phyloP scores from a whole-genome alignment of 2,797 vertebrate genomes.

The Semotilus atromaculatus region DNA sequence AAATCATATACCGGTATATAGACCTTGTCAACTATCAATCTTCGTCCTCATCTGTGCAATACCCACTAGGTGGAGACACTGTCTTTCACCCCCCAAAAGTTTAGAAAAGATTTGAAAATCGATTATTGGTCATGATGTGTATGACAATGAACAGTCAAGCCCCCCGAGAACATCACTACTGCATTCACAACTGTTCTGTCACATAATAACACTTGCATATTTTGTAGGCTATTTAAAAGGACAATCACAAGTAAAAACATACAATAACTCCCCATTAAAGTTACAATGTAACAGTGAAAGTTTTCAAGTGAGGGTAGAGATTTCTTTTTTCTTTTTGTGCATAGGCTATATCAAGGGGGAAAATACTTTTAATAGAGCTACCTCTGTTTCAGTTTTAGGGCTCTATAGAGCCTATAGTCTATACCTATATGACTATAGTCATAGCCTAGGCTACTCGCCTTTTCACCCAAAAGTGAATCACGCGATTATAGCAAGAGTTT shows the following conservation, averaged over 20 bases:
- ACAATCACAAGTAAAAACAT: background rate
- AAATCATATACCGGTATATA: background rate
- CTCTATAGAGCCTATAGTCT: no score
- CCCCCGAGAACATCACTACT: no score
- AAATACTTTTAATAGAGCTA: background rate
- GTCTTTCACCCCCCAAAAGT: background rate
- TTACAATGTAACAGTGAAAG: background rate
- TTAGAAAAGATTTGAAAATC: background rate
- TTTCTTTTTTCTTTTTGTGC: no score
- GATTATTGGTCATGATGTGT: background rate
- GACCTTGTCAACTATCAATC: background rate
- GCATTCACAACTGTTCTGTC: background rate
- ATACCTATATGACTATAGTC: no score
- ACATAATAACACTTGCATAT: background rate
- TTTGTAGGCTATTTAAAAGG: background rate
- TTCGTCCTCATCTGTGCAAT: background rate
- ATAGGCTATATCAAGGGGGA: background rate
- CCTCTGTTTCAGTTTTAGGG: background rate
- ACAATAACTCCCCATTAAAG: background rate
- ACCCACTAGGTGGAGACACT: constrained; percentile 23
- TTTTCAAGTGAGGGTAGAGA: background rate
- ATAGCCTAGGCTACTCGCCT: background rate
- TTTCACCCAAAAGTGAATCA: constrained; percentile 5
- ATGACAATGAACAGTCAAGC: background rate
- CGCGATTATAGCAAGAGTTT: background rate